These are phyloP conservation scores for Sphaerodactylus townsendi DNA, from an alignment of 2,113 vertebrate genomes.

Conservation along the genomic window DNA sequence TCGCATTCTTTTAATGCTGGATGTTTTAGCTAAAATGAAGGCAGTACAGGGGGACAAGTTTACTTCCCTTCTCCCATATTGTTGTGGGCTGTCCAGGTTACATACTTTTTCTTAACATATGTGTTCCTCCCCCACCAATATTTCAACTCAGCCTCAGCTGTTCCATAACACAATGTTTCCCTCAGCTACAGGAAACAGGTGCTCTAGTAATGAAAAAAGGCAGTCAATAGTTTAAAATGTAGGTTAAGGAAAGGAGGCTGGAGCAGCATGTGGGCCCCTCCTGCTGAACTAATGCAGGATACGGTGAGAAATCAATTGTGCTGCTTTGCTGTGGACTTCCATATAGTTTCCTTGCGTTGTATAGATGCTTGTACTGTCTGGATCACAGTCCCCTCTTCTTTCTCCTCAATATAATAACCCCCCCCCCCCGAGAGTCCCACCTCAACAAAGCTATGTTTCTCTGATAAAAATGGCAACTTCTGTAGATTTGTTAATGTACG, in stretches of 20 bases:
- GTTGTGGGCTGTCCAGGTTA: background rate
- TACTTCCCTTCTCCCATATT: too few species aligned
- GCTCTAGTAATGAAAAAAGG: background rate
- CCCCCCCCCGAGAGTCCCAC: too few species aligned
- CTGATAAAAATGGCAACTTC: background rate
- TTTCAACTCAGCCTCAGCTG: background rate
- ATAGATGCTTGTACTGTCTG: background rate
- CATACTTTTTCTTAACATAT: background rate
- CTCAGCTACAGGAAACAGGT: constrained; percentile 30
- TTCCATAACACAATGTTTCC: background rate
- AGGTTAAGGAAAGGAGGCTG: background rate
- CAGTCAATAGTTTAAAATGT: background rate
- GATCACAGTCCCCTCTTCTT: too few species aligned
- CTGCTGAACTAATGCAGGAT: background rate
- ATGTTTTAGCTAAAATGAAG: background rate
- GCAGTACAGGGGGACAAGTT: background rate
- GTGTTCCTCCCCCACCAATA: background rate
- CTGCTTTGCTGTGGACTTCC: background rate
- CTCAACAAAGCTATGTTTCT: background rate
- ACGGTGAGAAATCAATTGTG: background rate
- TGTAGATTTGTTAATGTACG: background rate
- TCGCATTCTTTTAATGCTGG: background rate
- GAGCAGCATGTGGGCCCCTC: background rate
- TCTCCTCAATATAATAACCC: background rate
- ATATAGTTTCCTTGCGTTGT: background rate